phyloP scores from a whole-genome alignment of 2,113 vertebrate species.

The Pteruthius melanotis region DNA sequence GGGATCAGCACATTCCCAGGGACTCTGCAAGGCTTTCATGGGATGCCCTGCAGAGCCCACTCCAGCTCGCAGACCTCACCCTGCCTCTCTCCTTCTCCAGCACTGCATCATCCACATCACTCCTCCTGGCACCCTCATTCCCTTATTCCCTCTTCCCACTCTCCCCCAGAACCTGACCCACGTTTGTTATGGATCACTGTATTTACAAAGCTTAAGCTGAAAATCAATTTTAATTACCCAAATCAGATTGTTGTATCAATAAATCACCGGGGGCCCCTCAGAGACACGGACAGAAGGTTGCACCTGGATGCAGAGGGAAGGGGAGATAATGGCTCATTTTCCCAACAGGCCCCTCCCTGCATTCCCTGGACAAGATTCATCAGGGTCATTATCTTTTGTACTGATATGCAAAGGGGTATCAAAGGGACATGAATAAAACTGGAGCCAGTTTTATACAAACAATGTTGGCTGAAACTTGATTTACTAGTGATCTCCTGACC shows the following conservation, averaged over 20 bases:
- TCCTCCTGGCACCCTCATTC: neutral
- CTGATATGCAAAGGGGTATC: slow-evolving; percentile 3
- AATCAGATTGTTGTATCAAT: slow-evolving; percentile 64
- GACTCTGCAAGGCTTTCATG: neutral
- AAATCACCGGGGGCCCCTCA: neutral
- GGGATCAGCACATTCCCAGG: neutral
- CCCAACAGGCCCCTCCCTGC: neutral
- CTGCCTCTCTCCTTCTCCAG: neutral
- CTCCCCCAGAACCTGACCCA: neutral
- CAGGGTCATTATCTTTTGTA: slow-evolving; percentile 6
- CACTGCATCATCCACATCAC: neutral
- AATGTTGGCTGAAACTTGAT: slow-evolving; percentile 25
- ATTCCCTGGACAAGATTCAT: slow-evolving; percentile 30
- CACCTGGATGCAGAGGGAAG: slow-evolving; percentile 38
- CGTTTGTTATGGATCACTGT: slow-evolving; percentile 43
- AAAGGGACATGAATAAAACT: neutral
- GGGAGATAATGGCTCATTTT: slow-evolving; percentile 47
- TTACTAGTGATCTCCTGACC: slow-evolving; percentile 18
- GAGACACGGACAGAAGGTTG: slow-evolving; percentile 32
- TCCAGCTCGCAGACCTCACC: neutral
- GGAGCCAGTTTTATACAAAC: slow-evolving; percentile 16
- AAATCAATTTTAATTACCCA: slow-evolving; percentile 82
- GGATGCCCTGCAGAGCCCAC: neutral
- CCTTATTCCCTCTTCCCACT: neutral
- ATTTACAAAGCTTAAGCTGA: slow-evolving; percentile 64